Evolutionary conservation across 2,797 vertebrate species (phyloP).

Genomic region (Scyliorhinus canicula): DNA sequence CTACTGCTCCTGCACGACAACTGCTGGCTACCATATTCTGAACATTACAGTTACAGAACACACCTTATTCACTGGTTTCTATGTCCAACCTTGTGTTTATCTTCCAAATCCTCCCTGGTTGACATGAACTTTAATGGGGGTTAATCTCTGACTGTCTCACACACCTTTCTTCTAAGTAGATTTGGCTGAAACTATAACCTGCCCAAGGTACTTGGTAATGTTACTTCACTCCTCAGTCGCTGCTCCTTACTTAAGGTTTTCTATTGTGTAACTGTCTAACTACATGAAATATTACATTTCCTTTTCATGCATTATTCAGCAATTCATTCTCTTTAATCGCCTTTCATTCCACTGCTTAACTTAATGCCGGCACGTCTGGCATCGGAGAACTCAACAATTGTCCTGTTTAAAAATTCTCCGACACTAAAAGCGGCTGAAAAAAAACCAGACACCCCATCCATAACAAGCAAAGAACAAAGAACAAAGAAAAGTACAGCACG

Average conservation of each 20-base stretch:
- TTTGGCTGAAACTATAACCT: no score
- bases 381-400: no score
- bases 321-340: background rate
- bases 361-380: background rate
- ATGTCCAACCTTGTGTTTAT: background rate
- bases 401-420: background rate
- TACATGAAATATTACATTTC: constrained; percentile 5
- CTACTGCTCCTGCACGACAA: background rate
- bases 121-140: background rate
- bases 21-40: background rate
- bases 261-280: background rate
- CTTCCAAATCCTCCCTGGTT: background rate
- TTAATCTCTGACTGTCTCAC: background rate
- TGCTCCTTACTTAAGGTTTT: background rate
- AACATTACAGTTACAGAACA: background rate
- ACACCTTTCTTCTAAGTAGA: background rate
- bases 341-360: background rate
- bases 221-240: background rate
- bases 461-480: no score
- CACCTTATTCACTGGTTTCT: background rate
- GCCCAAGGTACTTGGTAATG: background rate
- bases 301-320: constrained; percentile 14
- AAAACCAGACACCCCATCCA: background rate
- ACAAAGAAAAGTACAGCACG: no score
- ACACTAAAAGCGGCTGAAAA: background rate